Percentiles rank a stretch among this genome's conserved stretches.
Evolutionary conservation across 2,888 invertebrate genomes (phyloP).

Genomic region (Oasisia sp.): DNA sequence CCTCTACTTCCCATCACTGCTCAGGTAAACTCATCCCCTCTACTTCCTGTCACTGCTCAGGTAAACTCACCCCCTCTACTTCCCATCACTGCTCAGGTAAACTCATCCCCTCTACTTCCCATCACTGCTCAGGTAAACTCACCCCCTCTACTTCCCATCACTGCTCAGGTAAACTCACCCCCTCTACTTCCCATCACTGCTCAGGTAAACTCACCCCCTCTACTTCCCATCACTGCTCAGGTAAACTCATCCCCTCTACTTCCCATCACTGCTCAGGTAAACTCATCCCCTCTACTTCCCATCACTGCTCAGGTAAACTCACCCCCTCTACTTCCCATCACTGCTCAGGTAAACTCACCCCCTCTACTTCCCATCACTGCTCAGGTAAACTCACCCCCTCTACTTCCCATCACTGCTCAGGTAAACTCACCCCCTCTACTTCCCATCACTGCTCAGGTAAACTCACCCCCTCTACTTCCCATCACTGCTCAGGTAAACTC

Average conservation of each 20-base stretch:
- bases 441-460: too few species aligned
- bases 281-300: too few species aligned
- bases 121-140: slow-evolving; percentile 8
- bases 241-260: slow-evolving; percentile 17
- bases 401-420: neutral
- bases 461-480: too few species aligned
- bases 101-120: slow-evolving; percentile 11
- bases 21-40: too few species aligned
- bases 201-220: neutral
- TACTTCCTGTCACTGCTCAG: too few species aligned
- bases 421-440: neutral
- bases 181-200: slow-evolving; percentile 18
- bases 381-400: neutral
- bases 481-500: too few species aligned
- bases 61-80: neutral
- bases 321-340: neutral
- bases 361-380: too few species aligned
- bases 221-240: too few species aligned
- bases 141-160: too few species aligned
- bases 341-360: neutral
- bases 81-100: slow-evolving; percentile 14
- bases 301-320: too few species aligned
- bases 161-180: neutral
- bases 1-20: too few species aligned
- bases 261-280: slow-evolving; percentile 17